Percentiles rank a stretch among this genome's conserved stretches.
Conservation (phyloP, 2,888 invertebrate species). For the Stenoptilia bipunctidactyla region DNA sequence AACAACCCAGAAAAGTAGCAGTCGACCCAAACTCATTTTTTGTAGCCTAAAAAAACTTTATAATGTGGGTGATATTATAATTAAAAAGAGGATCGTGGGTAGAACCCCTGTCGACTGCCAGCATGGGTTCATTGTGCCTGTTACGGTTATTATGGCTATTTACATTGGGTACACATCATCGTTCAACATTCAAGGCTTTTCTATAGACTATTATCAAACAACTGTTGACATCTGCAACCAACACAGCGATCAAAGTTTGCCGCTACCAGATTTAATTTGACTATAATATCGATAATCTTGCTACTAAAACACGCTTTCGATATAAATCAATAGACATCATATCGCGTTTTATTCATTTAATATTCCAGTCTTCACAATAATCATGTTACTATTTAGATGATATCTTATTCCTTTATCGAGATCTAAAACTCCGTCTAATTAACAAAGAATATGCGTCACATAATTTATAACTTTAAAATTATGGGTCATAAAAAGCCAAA, state of each 20-base stretch:
- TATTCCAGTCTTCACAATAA: background rate
- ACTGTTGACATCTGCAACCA: background rate
- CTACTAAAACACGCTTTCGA: no score
- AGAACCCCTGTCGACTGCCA: slow-evolving; percentile 47
- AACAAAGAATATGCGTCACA: background rate
- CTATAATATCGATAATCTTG: no score
- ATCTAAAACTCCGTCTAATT: background rate
- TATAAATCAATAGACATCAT: background rate
- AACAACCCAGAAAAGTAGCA: slow-evolving; percentile 37
- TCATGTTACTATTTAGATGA: background rate
- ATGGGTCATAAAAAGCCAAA: slow-evolving; percentile 1
- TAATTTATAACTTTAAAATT: slow-evolving; percentile 1
- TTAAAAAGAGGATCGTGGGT: slow-evolving; percentile 53
- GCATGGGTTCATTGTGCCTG: slow-evolving; percentile 56
- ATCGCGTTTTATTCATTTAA: background rate
- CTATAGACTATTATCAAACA: background rate
- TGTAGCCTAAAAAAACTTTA: slow-evolving; percentile 39
- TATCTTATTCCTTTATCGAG: background rate
- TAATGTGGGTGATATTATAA: slow-evolving; percentile 70
- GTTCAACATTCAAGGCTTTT: slow-evolving; percentile 17
- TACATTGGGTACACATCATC: slow-evolving; percentile 56
- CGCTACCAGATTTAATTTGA: background rate
- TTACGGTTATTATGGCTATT: slow-evolving; percentile 61
- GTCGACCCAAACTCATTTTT: slow-evolving; percentile 25
- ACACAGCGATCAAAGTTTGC: background rate